A percentile compares a stretch with the other conserved stretches of the same genome.
Conservation (phyloP, 2,888 invertebrate species). For the Hoplodrina blanda region DNA sequence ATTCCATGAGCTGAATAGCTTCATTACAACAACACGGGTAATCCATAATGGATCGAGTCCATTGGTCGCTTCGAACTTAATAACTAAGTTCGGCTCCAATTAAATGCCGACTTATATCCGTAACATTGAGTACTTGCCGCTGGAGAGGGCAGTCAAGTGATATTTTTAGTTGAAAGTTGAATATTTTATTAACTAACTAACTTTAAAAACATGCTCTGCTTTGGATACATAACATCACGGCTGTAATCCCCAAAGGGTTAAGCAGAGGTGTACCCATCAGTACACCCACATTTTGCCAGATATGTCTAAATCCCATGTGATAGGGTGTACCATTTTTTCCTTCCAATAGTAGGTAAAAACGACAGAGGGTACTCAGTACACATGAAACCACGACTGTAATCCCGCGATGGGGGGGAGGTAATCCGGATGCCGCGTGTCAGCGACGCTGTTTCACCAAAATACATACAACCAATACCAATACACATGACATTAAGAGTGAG, state of each 20-base stretch:
- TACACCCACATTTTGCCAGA: no score
- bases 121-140: slow-evolving; percentile 50
- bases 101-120: slow-evolving; percentile 76
- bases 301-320: no score
- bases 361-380: slow-evolving; percentile 14
- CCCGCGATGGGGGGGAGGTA: slow-evolving; percentile 51
- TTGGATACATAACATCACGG: no score
- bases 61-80: slow-evolving; percentile 67
- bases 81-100: slow-evolving; percentile 81
- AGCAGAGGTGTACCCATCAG: no score
- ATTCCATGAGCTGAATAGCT: slow-evolving; percentile 76
- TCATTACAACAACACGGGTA: slow-evolving; percentile 79
- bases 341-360: slow-evolving; percentile 14
- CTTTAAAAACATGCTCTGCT: no score
- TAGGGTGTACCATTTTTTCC: no score
- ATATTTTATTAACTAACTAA: not conserved
- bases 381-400: slow-evolving; percentile 49
- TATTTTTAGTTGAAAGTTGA: not conserved
- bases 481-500: slow-evolving; percentile 5
- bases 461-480: slow-evolving; percentile 35
- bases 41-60: slow-evolving; percentile 80
- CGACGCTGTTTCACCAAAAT: slow-evolving; percentile 44
- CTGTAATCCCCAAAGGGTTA: no score
- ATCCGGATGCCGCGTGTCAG: slow-evolving; percentile 64
- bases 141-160: slow-evolving; percentile 51